Base-by-base conservation (phyloP, 2,888 invertebrate genomes). In the Diarsia mendica region DNA sequence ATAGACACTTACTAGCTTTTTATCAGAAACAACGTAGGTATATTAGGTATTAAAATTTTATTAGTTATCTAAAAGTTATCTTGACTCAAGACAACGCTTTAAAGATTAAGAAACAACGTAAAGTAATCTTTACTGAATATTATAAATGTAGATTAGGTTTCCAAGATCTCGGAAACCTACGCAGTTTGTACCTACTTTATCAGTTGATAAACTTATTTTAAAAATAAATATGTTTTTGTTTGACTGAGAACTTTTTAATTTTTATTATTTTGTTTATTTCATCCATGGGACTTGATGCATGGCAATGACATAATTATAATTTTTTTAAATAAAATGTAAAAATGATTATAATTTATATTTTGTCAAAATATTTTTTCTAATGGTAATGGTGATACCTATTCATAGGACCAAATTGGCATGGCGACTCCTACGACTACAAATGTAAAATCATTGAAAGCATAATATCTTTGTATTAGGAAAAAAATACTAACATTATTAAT, bases 11-110 rank as follows among this genome's bases (percentile, higher is more conserved):
- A 51, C 70, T 53, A 28, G 67, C 63, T 84, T n/a, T n/a, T n/a
- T 72, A 67, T 72, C 72, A 72, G 13, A 15, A n/a, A 48, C 51
- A 39, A 60, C n/a, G n/a, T n/a, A n/a, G 13, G 23, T 69, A 65
- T n/a, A 71, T 48, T 60, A 66, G 60, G 53, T 69, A 75, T 60
- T 74, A 67, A 75, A 61, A 60, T 39, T 39, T 39, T 5, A 39
- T 46, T 58, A 28, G 8, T 72, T 84, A 83, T 84, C 82, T 77
- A 44, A 11, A 48, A 28, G 8, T 72, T 84, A 83, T 84, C 82
- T 77, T 48, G 15, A 48, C 55, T 74, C 48, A n/a, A 71, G 39
- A 61, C 51, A 39, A 39, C 23, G 76, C 53, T 70, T 39, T 72
- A 70, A 67, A 85, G 75, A 83, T 84, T 84, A 84, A 67, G 18